A percentile compares a stretch with the other conserved stretches of the same genome.
Conservation (phyloP, 2,113 vertebrate species). For the Aspidoscelis tigris region DNA sequence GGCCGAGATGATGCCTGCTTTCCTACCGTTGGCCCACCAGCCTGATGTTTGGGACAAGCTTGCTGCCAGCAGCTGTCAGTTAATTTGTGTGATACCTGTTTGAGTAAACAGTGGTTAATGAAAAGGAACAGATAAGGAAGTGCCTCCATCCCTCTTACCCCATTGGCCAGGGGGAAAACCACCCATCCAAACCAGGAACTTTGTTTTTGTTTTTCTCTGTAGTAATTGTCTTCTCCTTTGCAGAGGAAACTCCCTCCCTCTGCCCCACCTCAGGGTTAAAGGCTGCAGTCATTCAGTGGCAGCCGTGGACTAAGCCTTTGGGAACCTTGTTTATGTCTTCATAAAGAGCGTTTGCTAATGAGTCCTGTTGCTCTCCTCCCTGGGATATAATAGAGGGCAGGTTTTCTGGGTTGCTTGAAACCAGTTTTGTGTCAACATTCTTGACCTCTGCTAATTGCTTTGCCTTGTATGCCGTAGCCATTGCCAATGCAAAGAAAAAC, state of each 20-base stretch:
- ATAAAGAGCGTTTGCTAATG: constrained; percentile 1
- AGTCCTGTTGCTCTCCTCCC: neutral
- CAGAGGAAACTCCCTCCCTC: neutral
- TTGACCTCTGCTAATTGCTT: constrained; percentile 38
- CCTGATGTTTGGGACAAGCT: too few relatives aligned
- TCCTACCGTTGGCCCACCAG: too few relatives aligned
- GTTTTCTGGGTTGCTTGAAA: constrained; percentile 19
- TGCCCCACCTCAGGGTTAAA: neutral
- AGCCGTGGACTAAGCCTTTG: neutral
- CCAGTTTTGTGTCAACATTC: constrained; percentile 34
- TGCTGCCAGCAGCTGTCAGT: too few relatives aligned
- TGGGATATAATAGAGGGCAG: neutral
- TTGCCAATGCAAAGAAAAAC: constrained; percentile 18
- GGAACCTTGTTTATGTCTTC: constrained; percentile 16
- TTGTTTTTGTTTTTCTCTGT: neutral
- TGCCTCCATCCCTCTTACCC: neutral
- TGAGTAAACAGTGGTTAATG: too few relatives aligned
- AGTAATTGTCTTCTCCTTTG: neutral
- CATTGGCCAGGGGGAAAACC: neutral
- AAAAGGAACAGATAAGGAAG: neutral
- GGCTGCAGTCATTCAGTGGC: neutral
- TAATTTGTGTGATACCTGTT: too few relatives aligned
- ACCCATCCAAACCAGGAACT: too few relatives aligned
- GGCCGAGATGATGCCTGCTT: too few relatives aligned
- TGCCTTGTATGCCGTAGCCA: neutral